Percentiles rank a stretch among this genome's conserved stretches.
These are phyloP conservation scores for Neolamprologus falcicula DNA, from an alignment of 2,113 vertebrate species.

Conservation along the genomic window DNA sequence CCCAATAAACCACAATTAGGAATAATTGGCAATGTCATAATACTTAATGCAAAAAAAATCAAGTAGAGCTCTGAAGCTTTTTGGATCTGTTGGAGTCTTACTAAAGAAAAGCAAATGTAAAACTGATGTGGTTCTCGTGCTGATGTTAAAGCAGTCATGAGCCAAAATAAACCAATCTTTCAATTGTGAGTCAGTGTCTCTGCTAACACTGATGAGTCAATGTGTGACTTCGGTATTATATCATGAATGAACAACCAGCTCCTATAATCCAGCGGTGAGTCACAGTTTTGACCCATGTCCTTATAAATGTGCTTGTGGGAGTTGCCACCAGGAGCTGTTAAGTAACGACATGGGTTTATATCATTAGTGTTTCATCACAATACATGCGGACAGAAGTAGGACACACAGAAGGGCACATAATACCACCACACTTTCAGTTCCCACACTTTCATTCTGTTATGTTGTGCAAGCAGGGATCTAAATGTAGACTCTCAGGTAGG, in stretches of 20 bases:
- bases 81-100: background rate
- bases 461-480: background rate
- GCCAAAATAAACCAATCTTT: background rate
- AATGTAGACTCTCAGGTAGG: background rate
- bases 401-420: background rate
- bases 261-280: constrained; percentile 15
- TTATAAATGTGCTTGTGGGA: background rate
- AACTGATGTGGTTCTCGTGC: background rate
- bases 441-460: background rate
- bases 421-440: background rate
- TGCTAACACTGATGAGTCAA: background rate
- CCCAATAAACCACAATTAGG: background rate
- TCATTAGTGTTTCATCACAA: background rate
- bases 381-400: background rate
- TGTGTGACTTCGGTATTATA: background rate
- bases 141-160: background rate
- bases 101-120: background rate
- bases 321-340: background rate
- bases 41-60: background rate
- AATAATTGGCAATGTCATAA: background rate
- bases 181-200: background rate
- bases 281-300: background rate
- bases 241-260: constrained; percentile 36
- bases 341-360: background rate
- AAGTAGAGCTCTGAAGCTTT: background rate